These are phyloP conservation scores for Ichneumoninae sp. DNA, from an alignment of 2,888 invertebrate genomes.

Conservation along the genomic window DNA sequence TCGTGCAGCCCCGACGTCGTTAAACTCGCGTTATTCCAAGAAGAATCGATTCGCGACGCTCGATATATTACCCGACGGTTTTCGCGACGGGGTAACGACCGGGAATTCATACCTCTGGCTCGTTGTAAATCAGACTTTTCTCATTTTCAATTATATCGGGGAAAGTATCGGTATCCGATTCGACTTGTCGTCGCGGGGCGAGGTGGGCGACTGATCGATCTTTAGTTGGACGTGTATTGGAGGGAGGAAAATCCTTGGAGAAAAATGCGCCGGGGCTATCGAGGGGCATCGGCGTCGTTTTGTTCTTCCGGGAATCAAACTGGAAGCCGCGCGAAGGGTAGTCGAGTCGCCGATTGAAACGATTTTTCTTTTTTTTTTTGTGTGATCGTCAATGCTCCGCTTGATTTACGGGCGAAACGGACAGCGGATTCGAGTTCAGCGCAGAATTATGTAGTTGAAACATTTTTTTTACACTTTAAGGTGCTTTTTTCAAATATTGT, in stretches of 20 bases:
- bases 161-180: neutral
- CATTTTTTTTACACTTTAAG: neutral
- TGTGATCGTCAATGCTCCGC: neutral
- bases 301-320: neutral
- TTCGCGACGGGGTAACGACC: conserved; percentile 59
- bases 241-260: too few relatives aligned
- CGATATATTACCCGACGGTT: conserved; percentile 56
- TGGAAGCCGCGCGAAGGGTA: neutral
- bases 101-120: conserved; percentile 58
- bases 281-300: too few relatives aligned
- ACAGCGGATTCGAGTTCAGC: neutral
- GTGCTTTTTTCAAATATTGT: too few relatives aligned
- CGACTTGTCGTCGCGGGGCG: neutral
- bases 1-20: conserved; percentile 53
- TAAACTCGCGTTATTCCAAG: conserved; percentile 58
- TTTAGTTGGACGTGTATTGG: neutral
- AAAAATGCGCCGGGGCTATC: too few relatives aligned
- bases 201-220: neutral
- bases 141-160: conserved; percentile 14
- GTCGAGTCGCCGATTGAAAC: neutral
- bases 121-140: conserved; percentile 48
- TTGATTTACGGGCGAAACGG: neutral
- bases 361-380: neutral
- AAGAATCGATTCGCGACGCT: conserved; percentile 63
- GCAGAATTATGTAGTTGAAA: neutral